Conservation (phyloP, 2,888 invertebrate genomes). For the Gastracanthus pulcherrimus region DNA sequence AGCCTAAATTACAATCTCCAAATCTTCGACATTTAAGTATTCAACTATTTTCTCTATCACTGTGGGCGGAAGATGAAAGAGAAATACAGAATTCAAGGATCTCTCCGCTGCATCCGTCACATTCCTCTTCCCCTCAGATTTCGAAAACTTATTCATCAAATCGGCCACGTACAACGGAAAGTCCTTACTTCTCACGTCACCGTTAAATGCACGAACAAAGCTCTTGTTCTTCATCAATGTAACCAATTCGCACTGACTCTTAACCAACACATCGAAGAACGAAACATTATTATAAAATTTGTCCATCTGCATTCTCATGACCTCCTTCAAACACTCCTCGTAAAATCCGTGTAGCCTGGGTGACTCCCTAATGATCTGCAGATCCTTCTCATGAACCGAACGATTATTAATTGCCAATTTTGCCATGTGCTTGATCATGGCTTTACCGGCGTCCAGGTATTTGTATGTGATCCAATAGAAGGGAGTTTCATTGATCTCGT, state of each 20-base stretch:
- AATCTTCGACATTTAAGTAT: too few species aligned
- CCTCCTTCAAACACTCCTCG: neutral
- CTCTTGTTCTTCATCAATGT: neutral
- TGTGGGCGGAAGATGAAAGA: too few species aligned
- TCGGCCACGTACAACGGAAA: neutral
- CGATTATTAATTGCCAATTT: neutral
- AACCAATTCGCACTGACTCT: neutral
- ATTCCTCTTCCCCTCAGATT: neutral
- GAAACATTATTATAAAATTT: neutral
- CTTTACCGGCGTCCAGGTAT: neutral
- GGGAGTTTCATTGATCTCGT: neutral
- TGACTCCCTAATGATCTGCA: neutral
- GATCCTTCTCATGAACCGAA: neutral
- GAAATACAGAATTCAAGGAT: too few species aligned
- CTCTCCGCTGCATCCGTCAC: too few species aligned
- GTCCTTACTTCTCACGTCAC: neutral
- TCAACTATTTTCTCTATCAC: too few species aligned
- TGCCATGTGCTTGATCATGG: neutral
- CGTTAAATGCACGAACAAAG: neutral
- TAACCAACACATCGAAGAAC: neutral
- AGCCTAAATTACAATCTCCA: too few species aligned
- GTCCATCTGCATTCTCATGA: neutral
- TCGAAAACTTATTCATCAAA: neutral
- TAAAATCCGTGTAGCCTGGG: too few species aligned
- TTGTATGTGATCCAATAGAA: neutral